Evolutionary conservation across 2,797 vertebrate genomes (phyloP).

Genomic region (Xyrichtys novacula): DNA sequence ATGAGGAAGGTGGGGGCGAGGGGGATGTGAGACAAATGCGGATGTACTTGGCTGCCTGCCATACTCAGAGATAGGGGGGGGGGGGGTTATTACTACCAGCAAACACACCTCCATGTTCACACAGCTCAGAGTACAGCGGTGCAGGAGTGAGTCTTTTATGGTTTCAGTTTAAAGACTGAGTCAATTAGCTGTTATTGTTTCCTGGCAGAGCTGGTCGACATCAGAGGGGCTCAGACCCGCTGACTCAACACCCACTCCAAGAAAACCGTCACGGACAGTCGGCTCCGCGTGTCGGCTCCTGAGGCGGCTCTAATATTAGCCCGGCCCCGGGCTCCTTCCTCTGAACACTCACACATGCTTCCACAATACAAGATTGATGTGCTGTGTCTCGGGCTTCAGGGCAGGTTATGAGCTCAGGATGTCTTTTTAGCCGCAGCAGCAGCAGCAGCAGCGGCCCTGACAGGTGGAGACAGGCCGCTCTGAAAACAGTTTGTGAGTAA

Average conservation of each 20-base stretch:
- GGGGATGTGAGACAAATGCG: conserved; percentile 55
- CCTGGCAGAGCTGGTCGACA: conserved; percentile 39
- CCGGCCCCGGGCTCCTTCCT: conserved; percentile 52
- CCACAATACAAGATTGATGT: conserved; percentile 66
- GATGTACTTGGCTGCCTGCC: conserved; percentile 64
- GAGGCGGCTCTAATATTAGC: conserved; percentile 49
- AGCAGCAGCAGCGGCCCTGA: conserved; percentile 43
- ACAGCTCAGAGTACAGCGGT: conserved; percentile 12
- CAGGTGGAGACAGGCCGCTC: conserved; percentile 64
- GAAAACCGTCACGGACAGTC: conserved; percentile 40
- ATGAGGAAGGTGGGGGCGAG: not conserved
- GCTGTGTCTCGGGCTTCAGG: conserved; percentile 48
- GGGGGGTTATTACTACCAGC: conserved; percentile 38
- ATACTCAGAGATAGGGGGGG: conserved; percentile 46
- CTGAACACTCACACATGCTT: conserved; percentile 42
- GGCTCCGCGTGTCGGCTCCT: conserved; percentile 43
- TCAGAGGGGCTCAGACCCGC: conserved; percentile 13
- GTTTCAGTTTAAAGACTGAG: conserved; percentile 27
- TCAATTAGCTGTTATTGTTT: conserved; percentile 39
- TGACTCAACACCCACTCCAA: conserved; percentile 54
- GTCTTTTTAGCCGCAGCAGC: conserved; percentile 58
- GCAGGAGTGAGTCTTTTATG: conserved; percentile 15
- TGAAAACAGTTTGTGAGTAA: conserved; percentile 61
- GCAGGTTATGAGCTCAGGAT: conserved; percentile 57
- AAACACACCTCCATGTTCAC: conserved; percentile 40